These are phyloP conservation scores for Ochlodes sylvanus DNA, from an alignment of 2,888 invertebrate species.

Conservation along the genomic window DNA sequence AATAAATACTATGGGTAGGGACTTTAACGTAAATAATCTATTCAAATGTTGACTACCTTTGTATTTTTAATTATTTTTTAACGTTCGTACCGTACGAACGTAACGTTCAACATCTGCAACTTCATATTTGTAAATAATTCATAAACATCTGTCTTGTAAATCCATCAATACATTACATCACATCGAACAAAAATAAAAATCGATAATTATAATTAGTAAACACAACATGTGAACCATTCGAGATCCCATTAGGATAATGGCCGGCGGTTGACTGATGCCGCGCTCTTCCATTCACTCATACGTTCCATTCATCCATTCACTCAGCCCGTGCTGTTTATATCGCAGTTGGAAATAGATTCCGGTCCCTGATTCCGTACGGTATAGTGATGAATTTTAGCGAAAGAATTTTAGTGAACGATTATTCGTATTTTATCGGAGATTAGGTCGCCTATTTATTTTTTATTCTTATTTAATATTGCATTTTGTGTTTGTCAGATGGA, in stretches of 20 bases:
- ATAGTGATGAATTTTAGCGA: constrained; percentile 39
- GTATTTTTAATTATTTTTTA: too few relatives aligned
- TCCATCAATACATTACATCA: constrained; percentile 26
- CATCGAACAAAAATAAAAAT: constrained; percentile 13
- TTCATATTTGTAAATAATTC: neutral
- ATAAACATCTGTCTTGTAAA: constrained; percentile 1
- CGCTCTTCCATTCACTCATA: constrained; percentile 57
- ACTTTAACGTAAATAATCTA: too few relatives aligned
- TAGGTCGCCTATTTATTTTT: neutral
- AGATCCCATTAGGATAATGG: constrained; percentile 77
- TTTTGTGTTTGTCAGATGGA: too few relatives aligned
- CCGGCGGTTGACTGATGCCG: constrained; percentile 70
- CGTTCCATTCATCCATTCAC: constrained; percentile 62
- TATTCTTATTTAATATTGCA: neutral
- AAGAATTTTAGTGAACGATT: constrained; percentile 41
- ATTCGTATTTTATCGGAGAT: neutral
- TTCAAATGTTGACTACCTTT: too few relatives aligned
- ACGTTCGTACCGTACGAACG: too few relatives aligned
- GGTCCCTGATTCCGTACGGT: constrained; percentile 37
- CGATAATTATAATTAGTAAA: constrained; percentile 32
- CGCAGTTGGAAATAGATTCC: constrained; percentile 48
- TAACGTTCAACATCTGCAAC: neutral
- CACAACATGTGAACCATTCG: constrained; percentile 54
- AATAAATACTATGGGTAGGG: too few relatives aligned
- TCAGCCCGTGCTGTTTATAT: constrained; percentile 44